Evolutionary conservation across 2,888 invertebrate genomes (phyloP).

Genomic region (Hyposoter dolosus): DNA sequence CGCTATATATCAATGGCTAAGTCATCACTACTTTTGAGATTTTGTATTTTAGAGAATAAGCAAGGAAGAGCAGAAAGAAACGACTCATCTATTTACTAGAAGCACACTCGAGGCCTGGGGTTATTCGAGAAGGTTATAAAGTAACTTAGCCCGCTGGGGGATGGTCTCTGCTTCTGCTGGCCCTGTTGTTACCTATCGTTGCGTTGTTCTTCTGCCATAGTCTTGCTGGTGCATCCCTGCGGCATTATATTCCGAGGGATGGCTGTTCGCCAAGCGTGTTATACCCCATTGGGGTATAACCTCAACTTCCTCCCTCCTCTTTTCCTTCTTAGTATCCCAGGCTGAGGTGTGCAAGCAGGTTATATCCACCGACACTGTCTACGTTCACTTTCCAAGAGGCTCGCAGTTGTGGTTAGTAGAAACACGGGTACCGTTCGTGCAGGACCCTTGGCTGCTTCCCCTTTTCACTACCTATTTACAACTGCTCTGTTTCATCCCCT

Average conservation of each 20-base stretch:
- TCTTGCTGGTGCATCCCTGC: constrained; percentile 55
- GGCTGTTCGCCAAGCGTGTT: constrained; percentile 61
- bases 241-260: constrained; percentile 62
- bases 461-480: constrained; percentile 44
- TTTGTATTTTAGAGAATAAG: neutral
- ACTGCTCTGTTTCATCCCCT: constrained; percentile 50
- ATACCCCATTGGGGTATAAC: constrained; percentile 59
- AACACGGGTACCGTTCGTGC: constrained; percentile 62
- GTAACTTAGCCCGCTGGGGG: constrained; percentile 50
- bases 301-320: neutral
- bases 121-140: constrained; percentile 57
- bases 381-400: constrained; percentile 49
- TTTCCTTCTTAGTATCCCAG: constrained; percentile 11
- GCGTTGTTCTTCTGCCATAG: constrained; percentile 34
- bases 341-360: constrained; percentile 37
- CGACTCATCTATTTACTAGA: neutral
- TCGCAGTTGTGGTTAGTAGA: constrained; percentile 62
- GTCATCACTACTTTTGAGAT: neutral
- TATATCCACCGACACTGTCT: constrained; percentile 50
- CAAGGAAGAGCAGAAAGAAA: neutral
- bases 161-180: constrained; percentile 29
- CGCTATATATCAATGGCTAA: neutral
- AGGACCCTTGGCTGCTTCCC: constrained; percentile 57
- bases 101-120: constrained; percentile 33
- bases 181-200: constrained; percentile 51